These are phyloP conservation scores for Alitta virens DNA, from an alignment of 2,888 invertebrate species.

Conservation along the genomic window DNA sequence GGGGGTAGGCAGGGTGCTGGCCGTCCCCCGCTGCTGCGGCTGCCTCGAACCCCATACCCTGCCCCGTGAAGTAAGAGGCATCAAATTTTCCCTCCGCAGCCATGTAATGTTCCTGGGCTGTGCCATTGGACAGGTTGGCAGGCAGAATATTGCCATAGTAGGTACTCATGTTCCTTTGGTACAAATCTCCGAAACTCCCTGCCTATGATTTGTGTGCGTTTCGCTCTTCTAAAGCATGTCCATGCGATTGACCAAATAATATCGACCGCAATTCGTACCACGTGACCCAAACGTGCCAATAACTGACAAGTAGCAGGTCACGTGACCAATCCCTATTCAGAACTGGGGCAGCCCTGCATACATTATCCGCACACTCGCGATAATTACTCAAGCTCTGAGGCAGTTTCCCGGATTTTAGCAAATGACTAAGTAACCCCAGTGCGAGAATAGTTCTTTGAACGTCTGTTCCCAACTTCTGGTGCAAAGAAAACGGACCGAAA, in stretches of 20 bases:
- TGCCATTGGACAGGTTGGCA: conserved; percentile 21
- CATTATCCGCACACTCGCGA: conserved; percentile 2
- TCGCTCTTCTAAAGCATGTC: conserved; percentile 15
- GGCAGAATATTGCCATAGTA: conserved; percentile 28
- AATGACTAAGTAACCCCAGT: too few relatives aligned
- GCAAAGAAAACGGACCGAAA: too few relatives aligned
- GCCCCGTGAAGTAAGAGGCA: conserved; percentile 13
- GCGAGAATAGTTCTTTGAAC: too few relatives aligned
- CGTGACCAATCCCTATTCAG: conserved; percentile 9
- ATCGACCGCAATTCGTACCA: conserved; percentile 16
- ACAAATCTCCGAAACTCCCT: not conserved
- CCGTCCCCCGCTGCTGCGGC: conserved; percentile 14
- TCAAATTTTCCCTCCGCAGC: conserved; percentile 21
- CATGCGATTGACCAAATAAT: conserved; percentile 19
- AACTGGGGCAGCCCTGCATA: conserved; percentile 19
- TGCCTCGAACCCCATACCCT: not conserved
- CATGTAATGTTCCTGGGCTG: conserved; percentile 13
- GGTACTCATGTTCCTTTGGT: conserved; percentile 22
- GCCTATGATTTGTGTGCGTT: conserved; percentile 16
- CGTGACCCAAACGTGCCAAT: conserved; percentile 17
- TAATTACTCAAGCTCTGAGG: not conserved
- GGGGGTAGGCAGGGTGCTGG: conserved; percentile 16
- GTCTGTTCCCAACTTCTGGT: too few relatives aligned
- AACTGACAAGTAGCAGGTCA: conserved; percentile 15
- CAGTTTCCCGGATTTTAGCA: too few relatives aligned